These are phyloP conservation scores for Glyphotaelius pellucidus DNA, from an alignment of 2,888 invertebrate species.

Conservation along the genomic window DNA sequence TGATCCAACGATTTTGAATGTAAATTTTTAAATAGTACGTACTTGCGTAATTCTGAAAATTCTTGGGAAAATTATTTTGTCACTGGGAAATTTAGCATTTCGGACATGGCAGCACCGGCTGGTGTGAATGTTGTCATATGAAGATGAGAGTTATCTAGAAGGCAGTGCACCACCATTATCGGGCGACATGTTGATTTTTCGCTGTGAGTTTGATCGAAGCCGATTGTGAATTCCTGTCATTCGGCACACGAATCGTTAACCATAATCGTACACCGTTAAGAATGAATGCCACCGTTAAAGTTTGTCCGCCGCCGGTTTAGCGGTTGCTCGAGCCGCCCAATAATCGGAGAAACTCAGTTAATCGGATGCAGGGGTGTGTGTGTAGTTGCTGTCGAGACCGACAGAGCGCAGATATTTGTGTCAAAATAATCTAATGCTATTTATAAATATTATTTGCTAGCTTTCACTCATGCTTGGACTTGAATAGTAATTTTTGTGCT, in stretches of 20 bases:
- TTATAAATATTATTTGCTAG: slow-evolving; percentile 79
- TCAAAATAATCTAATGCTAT: slow-evolving; percentile 79
- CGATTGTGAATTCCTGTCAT: slow-evolving; percentile 78
- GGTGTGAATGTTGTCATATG: slow-evolving; percentile 44
- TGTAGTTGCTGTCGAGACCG: slow-evolving; percentile 69
- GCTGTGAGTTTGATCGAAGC: slow-evolving; percentile 77
- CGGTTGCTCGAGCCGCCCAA: slow-evolving; percentile 56
- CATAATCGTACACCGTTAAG: slow-evolving; percentile 42
- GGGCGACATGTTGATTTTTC: slow-evolving; percentile 78
- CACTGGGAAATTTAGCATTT: background rate
- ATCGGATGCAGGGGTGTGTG: slow-evolving; percentile 78
- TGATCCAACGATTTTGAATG: no score
- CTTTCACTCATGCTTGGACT: slow-evolving; percentile 79
- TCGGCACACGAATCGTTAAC: slow-evolving; percentile 69
- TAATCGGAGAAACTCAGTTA: slow-evolving; percentile 67
- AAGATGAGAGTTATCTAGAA: slow-evolving; percentile 57
- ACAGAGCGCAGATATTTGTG: slow-evolving; percentile 69
- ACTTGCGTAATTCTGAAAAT: background rate
- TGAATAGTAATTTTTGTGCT: slow-evolving; percentile 78
- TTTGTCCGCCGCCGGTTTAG: slow-evolving; percentile 36
- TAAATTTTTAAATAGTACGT: background rate
- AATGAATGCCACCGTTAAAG: slow-evolving; percentile 51
- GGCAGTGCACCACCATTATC: slow-evolving; percentile 64
- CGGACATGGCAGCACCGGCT: background rate
- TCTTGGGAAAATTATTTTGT: background rate